Evolutionary conservation across 2,888 invertebrate species (phyloP).

Genomic region (Nipponacmea schrenckii): DNA sequence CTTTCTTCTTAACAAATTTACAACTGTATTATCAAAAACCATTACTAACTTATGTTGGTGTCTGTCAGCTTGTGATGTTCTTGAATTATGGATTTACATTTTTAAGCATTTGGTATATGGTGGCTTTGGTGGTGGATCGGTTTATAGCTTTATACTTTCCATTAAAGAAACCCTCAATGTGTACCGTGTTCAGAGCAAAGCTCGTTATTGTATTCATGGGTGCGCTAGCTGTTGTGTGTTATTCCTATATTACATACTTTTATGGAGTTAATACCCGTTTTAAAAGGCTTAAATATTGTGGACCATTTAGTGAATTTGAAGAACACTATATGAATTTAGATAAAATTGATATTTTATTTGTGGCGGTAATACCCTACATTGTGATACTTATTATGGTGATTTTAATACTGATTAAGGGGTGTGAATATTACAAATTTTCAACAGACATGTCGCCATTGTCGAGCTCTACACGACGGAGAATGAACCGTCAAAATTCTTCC

Average conservation of each 20-base stretch:
- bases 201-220: conserved; percentile 53
- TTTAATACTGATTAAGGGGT: conserved; percentile 44
- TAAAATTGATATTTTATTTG: conserved; percentile 47
- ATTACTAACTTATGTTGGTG: conserved; percentile 67
- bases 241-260: conserved; percentile 56
- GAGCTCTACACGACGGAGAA: conserved; percentile 3
- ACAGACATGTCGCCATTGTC: conserved; percentile 18
- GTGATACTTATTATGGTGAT: conserved; percentile 41
- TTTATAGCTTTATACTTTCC: conserved; percentile 54
- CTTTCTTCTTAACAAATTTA: conserved; percentile 69
- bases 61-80: conserved; percentile 81
- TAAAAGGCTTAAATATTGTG: conserved; percentile 14
- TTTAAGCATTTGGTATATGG: conserved; percentile 53
- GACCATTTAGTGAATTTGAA: conserved; percentile 28
- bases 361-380: conserved; percentile 44
- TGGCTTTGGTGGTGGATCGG: conserved; percentile 50
- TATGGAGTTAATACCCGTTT: conserved; percentile 32
- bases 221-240: conserved; percentile 46
- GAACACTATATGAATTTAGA: conserved; percentile 34
- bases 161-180: conserved; percentile 48
- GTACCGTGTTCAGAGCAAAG: conserved; percentile 59
- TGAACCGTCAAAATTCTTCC: background rate
- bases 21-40: conserved; percentile 30
- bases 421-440: conserved; percentile 40
- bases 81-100: conserved; percentile 69